Evolutionary conservation across 2,113 vertebrate genomes (phyloP), one percentile per base, ranked within the genome.

Genomic region (Girardinichthys multiradiatus): DNA sequence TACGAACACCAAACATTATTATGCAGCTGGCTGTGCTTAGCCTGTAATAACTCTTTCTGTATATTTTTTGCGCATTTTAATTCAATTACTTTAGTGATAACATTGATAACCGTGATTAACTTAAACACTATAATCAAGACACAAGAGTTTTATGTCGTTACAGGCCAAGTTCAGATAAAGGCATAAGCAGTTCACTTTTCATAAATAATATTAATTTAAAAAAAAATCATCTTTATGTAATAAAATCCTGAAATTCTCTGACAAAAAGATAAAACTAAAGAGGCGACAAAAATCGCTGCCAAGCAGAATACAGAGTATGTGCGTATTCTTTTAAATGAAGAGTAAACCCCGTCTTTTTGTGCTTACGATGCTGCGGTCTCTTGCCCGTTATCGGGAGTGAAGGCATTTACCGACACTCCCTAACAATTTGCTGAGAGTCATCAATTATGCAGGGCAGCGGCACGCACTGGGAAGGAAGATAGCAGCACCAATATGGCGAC

Each of bases 401-500:
- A 87, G 87, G 87, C 91, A 93, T 93, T 94, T 92, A 85, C 85
- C 82, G 93, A 94, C 92, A 89, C 92, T 94, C 95, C 95, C 94
- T 95, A 91, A 94, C 92, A 91, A 92, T 94, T 92, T 94, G 95
- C 95, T 94, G 94, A 92, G 94, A 94, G 93, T 95, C 94, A 95
- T 96, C 95, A 95, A 95, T 95, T 95, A 96, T 96, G 95, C 95
- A 95, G 92, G 91, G 94, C 89, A 92, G 88, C 93, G 90, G 94
- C 93, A 92, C 95, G 93, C 93, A 88, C 91, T 89, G 93, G 92
- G 92, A 93, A 94, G 91, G 88, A 90, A 93, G 93, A 92, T 91
- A 93, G 93, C 93, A 94, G 95, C 95, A 94, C 93, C 95, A 97
- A 96, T 95, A 97, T 97, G 95, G 96, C 96, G 95, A 96, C 95